Evolutionary conservation across 2,888 invertebrate species (phyloP).

Genomic region (Dryococelus australis): DNA sequence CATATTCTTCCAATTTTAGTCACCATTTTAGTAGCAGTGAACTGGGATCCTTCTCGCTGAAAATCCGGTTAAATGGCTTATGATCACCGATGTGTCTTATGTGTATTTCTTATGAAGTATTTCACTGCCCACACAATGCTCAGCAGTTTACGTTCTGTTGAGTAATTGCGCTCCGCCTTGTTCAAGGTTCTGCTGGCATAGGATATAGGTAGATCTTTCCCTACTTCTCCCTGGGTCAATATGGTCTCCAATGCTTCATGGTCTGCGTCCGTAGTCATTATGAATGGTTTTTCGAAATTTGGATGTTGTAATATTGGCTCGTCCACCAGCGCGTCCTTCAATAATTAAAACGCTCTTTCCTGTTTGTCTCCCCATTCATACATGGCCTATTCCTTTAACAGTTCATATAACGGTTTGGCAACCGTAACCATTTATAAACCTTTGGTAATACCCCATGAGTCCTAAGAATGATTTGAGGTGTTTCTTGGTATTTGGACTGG

Average conservation of each 20-base stretch:
- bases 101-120: conserved; percentile 54
- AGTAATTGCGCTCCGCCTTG: conserved; percentile 54
- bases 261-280: conserved; percentile 54
- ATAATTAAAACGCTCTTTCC: conserved; percentile 32
- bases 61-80: conserved; percentile 53
- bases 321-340: conserved; percentile 31
- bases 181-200: conserved; percentile 54
- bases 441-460: conserved; percentile 31
- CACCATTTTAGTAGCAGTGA: conserved; percentile 38
- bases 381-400: background rate
- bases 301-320: conserved; percentile 41
- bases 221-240: conserved; percentile 51
- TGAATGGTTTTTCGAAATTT: conserved; percentile 50
- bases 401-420: conserved; percentile 34
- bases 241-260: conserved; percentile 52
- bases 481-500: background rate
- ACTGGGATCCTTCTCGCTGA: conserved; percentile 52
- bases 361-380: conserved; percentile 35
- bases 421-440: conserved; percentile 39
- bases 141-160: conserved; percentile 55
- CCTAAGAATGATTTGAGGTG: conserved; percentile 23
- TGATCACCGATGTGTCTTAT: conserved; percentile 55
- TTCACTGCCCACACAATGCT: conserved; percentile 54
- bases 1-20: conserved; percentile 50
- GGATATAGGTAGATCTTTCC: conserved; percentile 53